Percentiles rank a stretch among this genome's conserved stretches.
phyloP scores from a whole-genome alignment of 2,113 vertebrate species.

The Cynopterus brachyotis region DNA sequence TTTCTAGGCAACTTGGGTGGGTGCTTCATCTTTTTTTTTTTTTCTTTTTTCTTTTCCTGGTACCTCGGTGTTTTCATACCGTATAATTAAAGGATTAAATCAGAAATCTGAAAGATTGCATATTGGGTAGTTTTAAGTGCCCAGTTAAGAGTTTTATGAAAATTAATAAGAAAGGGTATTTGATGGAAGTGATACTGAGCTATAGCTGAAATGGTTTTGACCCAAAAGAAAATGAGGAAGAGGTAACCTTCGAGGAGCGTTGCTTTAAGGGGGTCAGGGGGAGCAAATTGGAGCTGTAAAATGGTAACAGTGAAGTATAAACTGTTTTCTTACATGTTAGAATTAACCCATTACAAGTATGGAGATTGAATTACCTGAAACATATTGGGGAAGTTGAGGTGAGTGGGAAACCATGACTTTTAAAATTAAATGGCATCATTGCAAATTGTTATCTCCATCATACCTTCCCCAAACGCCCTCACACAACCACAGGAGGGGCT shows the following conservation, averaged over 20 bases:
- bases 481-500: background rate
- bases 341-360: background rate
- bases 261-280: background rate
- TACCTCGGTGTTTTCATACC: background rate
- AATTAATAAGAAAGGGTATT: background rate
- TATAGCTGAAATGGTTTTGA: constrained; percentile 19
- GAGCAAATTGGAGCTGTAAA: background rate
- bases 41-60: too few relatives aligned
- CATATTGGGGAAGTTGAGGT: background rate
- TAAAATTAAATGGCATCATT: background rate
- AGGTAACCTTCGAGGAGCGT: background rate
- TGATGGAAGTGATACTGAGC: background rate
- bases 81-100: background rate
- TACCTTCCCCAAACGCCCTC: fast-evolving
- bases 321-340: background rate
- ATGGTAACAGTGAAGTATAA: background rate
- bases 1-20: background rate
- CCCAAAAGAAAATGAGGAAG: background rate
- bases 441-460: background rate
- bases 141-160: constrained; percentile 13
- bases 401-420: background rate
- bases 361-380: background rate
- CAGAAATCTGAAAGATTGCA: background rate
- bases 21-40: background rate
- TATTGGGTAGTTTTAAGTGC: background rate